Percentiles rank a stretch among this genome's conserved stretches.
phyloP scores from a whole-genome alignment of 2,888 invertebrate species.

The Clitarchus hookeri region DNA sequence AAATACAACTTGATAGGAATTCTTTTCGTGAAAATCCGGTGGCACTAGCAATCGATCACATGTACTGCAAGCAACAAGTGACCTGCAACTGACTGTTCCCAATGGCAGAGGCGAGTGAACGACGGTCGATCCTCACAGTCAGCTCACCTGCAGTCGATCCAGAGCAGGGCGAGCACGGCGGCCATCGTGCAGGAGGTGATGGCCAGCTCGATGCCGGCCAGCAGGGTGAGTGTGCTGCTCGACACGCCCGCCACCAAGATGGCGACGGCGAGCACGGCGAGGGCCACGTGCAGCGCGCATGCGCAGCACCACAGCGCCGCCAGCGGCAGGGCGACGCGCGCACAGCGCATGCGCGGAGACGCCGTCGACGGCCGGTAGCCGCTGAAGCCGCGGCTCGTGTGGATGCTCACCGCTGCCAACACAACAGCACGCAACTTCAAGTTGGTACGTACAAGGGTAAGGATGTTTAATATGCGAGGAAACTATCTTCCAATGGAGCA shows the following conservation, averaged over 20 bases:
- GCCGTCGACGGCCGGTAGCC: constrained; percentile 51
- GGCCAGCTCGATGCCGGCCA: not conserved
- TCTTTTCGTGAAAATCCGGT: no score
- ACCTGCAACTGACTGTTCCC: no score
- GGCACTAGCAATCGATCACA: no score
- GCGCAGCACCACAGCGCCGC: constrained; percentile 62
- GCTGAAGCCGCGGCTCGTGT: constrained; percentile 60
- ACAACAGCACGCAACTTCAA: not conserved
- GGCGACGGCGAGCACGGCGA: constrained; percentile 53
- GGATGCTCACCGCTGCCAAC: constrained; percentile 62
- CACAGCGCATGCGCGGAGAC: constrained; percentile 49
- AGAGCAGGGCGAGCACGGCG: constrained; percentile 49
- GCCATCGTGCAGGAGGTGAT: constrained; percentile 41
- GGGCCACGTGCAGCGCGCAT: constrained; percentile 57
- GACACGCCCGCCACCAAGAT: not conserved
- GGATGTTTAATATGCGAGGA: no score
- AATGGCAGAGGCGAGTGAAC: no score
- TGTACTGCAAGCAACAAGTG: no score
- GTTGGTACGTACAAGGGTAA: no score
- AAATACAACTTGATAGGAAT: no score
- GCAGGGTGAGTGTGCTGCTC: not conserved
- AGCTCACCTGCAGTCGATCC: constrained; percentile 46
- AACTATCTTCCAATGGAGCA: no score
- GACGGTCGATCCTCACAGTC: no score
- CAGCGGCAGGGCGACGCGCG: constrained; percentile 51